Base-by-base conservation (phyloP, 2,797 vertebrate genomes). In the Micropoecilia bifurca region DNA sequence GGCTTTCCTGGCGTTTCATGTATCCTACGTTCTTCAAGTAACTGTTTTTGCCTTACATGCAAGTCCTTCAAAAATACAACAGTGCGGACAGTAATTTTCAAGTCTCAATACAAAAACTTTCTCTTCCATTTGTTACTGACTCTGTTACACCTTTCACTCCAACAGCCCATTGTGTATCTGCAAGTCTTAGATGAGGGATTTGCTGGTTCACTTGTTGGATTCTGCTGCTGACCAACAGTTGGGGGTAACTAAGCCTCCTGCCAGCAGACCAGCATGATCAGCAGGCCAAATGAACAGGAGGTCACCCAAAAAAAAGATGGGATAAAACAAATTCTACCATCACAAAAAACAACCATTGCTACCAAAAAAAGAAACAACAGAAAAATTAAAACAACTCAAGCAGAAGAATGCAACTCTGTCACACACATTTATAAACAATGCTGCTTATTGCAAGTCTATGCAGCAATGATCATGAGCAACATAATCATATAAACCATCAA, bases 401-500 rank as follows among this genome's bases (percentile, higher is more conserved):
- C n/a, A 53, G 53, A 43, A 48, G 47, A 74, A 53, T 71, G 1
- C 71, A 78, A 63, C 57, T 71, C 73, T 72, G 82, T 76, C 73
- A 80, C 81, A 89, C 86, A 86, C 76, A 84, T 82, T 76, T 46
- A 79, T 78, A 86, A 90, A 86, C 81, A 81, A 59, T 45, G 50
- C 74, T 74, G 74, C 83, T 80, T 71, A 83, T 78, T 82, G 63
- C 71, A 78, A 79, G 61, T 74, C 55, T 83, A 69, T 80, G 85
- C 77, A 48, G 55, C 53, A 74, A 74, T 6, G 25, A 68, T 63
- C 57, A 75, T 74, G 55, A 72, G 41, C 22, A 81, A 77, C 79
- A 79, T 80, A 57, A 81, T 85, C 78, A 80, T 41, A 71, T 61
- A 85, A 86, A 85, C 81, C 82, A 87, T 85, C 82, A 90, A 83